Evolutionary conservation across 1,140 invertebrate genomes (phyloP).

Genomic region (Solen grandis): DNA sequence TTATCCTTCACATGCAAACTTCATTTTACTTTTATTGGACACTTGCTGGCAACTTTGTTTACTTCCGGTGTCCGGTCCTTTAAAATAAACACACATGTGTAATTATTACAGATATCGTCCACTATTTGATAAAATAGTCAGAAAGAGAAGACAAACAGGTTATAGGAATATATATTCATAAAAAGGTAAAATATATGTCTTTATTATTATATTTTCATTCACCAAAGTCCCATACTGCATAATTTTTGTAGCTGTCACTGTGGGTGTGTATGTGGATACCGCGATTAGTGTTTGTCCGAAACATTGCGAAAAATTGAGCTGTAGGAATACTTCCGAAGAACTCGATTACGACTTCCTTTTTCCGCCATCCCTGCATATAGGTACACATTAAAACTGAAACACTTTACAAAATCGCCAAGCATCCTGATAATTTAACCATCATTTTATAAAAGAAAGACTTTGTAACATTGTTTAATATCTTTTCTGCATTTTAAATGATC

Average conservation of each 20-base stretch:
- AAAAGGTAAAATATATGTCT: no score
- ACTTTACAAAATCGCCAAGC: not conserved
- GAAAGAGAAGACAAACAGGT: no score
- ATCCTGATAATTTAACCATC: not conserved
- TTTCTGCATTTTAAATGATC: not conserved
- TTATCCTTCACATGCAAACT: not conserved
- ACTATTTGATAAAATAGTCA: no score
- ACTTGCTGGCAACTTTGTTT: constrained; percentile 49
- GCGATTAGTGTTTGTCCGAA: no score
- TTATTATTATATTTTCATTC: no score
- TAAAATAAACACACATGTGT: not conserved
- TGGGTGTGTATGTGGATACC: no score
- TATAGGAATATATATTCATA: no score
- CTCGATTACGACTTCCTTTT: not conserved
- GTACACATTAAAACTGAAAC: not conserved
- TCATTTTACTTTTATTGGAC: not conserved
- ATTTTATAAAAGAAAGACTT: not conserved
- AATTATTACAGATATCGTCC: no score
- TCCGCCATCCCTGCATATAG: not conserved
- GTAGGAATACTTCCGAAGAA: no score
- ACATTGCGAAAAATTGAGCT: no score
- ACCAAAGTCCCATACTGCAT: no score
- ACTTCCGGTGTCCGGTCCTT: constrained; percentile 52
- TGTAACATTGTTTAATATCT: not conserved
- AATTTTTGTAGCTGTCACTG: no score